Conservation (phyloP, 2,888 invertebrate species). For the Epistrophella euchroma region DNA sequence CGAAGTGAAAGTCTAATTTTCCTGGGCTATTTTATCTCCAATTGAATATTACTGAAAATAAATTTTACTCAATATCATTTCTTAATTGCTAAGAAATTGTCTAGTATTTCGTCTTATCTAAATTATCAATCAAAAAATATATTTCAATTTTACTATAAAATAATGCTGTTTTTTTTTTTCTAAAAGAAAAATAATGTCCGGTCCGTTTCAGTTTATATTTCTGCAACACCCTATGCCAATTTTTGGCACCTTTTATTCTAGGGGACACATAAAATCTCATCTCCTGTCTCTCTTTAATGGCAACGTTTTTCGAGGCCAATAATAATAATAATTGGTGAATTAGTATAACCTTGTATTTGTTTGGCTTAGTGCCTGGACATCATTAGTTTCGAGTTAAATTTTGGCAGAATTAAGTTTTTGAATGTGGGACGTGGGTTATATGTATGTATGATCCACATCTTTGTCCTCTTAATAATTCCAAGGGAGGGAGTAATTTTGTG, state of each 20-base stretch:
- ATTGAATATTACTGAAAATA: no score
- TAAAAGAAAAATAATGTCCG: no score
- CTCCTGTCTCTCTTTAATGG: neutral
- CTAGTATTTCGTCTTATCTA: no score
- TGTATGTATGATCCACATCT: conserved; percentile 9
- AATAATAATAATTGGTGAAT: conserved; percentile 42
- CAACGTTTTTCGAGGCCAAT: conserved; percentile 16
- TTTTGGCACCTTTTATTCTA: neutral
- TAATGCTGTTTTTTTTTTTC: no score
- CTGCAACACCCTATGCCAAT: conserved; percentile 16
- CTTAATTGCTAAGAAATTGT: no score
- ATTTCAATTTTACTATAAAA: no score
- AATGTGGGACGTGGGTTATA: conserved; percentile 14
- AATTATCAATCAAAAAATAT: no score
- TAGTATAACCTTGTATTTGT: conserved; percentile 43
- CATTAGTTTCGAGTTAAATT: conserved; percentile 40
- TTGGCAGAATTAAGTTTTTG: conserved; percentile 25
- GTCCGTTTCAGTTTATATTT: neutral
- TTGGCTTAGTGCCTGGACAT: conserved; percentile 40
- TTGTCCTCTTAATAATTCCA: neutral
- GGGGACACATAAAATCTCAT: neutral
- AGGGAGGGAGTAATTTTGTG: conserved; percentile 39
- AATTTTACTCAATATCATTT: no score
- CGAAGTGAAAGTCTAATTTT: no score
- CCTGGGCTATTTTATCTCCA: no score